Evolutionary conservation across 2,888 invertebrate genomes (phyloP).

Genomic region (Morpho deidamia): DNA sequence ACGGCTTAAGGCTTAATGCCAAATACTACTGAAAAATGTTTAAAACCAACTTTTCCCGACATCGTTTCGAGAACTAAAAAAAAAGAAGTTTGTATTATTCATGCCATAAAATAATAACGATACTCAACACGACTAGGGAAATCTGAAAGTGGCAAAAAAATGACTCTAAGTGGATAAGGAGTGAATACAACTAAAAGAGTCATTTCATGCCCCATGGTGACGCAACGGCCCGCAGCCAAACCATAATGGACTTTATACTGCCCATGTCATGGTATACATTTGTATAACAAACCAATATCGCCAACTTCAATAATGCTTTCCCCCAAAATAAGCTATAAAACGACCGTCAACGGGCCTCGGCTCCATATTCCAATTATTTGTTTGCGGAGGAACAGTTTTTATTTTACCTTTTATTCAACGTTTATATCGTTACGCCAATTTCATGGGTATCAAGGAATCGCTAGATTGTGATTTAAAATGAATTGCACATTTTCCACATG

Average conservation of each 20-base stretch:
- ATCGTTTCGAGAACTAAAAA: conserved; percentile 23
- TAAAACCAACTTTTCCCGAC: too few relatives aligned
- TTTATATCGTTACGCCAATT: conserved; percentile 78
- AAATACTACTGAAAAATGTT: too few relatives aligned
- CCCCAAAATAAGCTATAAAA: conserved; percentile 78
- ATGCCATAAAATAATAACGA: conserved; percentile 58
- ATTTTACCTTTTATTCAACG: conserved; percentile 78
- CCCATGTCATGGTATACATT: conserved; percentile 48
- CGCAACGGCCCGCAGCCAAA: conserved; percentile 40
- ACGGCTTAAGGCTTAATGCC: too few relatives aligned
- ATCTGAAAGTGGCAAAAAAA: conserved; percentile 76
- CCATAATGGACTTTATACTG: conserved; percentile 41
- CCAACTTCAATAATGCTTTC: conserved; percentile 76
- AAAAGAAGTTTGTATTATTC: conserved; percentile 40
- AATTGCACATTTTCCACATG: conserved; percentile 77
- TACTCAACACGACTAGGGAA: conserved; percentile 53
- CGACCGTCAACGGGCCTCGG: conserved; percentile 67
- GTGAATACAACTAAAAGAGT: conserved; percentile 76
- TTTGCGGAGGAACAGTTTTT: conserved; percentile 77
- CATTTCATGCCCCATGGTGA: conserved; percentile 73
- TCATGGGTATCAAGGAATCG: conserved; percentile 77
- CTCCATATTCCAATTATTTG: conserved; percentile 69
- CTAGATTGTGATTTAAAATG: conserved; percentile 76
- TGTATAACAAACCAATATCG: conserved; percentile 50
- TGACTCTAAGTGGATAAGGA: conserved; percentile 76